A percentile compares a stretch with the other conserved stretches of the same genome.
Conservation (phyloP, 2,797 vertebrate genomes). For the Alfaro cultratus region DNA sequence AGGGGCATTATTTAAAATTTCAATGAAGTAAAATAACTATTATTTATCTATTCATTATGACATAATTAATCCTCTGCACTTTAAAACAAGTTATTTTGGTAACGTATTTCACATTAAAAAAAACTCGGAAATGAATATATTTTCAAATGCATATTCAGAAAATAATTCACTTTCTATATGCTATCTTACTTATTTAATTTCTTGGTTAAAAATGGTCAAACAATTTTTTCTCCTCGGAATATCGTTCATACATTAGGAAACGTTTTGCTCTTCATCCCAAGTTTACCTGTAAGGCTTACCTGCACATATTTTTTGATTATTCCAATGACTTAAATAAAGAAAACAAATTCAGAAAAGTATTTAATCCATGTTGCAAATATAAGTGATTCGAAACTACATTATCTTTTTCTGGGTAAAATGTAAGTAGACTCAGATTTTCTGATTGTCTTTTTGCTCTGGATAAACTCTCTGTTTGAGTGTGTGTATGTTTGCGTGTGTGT, state of each 20-base stretch:
- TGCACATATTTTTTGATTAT: background rate
- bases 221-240: background rate
- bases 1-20: background rate
- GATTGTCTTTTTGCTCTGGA: background rate
- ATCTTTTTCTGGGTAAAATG: background rate
- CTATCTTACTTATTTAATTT: too few relatives aligned
- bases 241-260: background rate
- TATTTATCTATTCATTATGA: background rate
- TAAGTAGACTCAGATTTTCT: background rate
- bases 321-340: background rate
- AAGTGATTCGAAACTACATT: background rate
- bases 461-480: slow-evolving; percentile 1
- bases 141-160: background rate
- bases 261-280: background rate
- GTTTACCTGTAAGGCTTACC: background rate
- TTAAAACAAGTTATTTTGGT: background rate
- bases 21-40: background rate
- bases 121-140: background rate
- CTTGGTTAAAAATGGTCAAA: background rate
- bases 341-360: background rate
- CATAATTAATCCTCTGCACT: background rate
- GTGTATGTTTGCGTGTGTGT: slow-evolving; percentile 31
- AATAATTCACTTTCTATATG: background rate
- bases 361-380: background rate
- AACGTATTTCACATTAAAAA: background rate